Evolutionary conservation across 2,797 vertebrate species (phyloP), one percentile per base, ranked within the genome.

Genomic region (Alca torda): DNA sequence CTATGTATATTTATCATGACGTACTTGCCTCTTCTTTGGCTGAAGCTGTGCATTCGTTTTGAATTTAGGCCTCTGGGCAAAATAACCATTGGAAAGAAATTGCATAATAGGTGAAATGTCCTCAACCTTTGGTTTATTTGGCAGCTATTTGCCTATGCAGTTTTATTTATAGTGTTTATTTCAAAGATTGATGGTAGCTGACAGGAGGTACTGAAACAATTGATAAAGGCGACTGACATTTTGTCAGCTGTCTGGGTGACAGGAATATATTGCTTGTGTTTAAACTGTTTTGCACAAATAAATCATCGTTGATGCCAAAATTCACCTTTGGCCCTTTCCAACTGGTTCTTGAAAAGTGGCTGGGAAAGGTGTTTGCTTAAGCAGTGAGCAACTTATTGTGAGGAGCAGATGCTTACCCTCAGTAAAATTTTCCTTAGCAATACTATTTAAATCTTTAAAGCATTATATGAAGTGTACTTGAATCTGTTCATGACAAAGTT

Each of bases 221-320:
- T 98, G 98, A 98, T 99, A 98, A 98, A 98, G 97, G 88, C 37
- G 64, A 93, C 91, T 98, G 98, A 98, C 98, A 97, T 98, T 96
- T 98, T 99, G 98, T 98, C 98, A 98, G 98, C 95, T 97, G 96
- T 97, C 93, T 97, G 96, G 97, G 89, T 98, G 98, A 98, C 98
- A 97, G 95, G 94, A 97, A 98, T 97, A 92, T 97, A 98, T 97
- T 92, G 97, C 95, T 96, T 97, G 97, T 93, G 96, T 98, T 98
- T 98, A 97, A 98, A 96, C 95, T 97, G 96, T 97, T 98, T 98
- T 91, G 61, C 17, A 59, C 83, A 56, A 98, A 99, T 98, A 98
- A 98, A 98, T 98, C 98, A 98, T 96, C 78, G 91, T 89, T 97
- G 95, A 98, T 95, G 97, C 98, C 96, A 96, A 97, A 98, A 97